Evolutionary conservation across 2,888 invertebrate genomes (phyloP), one percentile per base, ranked within the genome.

Genomic region (Gymnoscelis rufifasciata): DNA sequence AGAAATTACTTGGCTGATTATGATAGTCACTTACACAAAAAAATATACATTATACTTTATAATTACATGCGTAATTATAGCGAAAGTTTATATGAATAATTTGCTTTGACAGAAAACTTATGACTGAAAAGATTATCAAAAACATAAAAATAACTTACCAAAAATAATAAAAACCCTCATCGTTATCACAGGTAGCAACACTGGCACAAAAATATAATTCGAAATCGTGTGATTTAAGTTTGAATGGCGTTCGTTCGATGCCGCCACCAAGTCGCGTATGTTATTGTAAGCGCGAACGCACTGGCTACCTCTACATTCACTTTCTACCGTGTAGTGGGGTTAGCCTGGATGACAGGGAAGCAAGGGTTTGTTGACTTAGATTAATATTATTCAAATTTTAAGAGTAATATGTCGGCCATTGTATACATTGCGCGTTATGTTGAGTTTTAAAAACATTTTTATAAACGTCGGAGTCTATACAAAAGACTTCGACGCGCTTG

Each of bases 261-360:
- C 69, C 63, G 70, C 74, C 81, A 78, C 77, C 73, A 60, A 59
- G 57, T 70, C 86, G 86, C 86, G 78, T 87, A 68, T 87, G 83
- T 67, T 62, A 61, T 53, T 49, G 62, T 69, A 57, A 68, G 70
- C 71, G 65, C 66, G 56, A 54, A 66, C 64, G 61, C 57, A 53
- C 59, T 54, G 47, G 56, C 53, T 54, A 51, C 67, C 69, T 67
- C 68, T 67, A 77, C 87, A 68, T 86, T 88, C 87, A 87, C 87
- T 88, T 88, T 88, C 87, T 83, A 83, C 15, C 11, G n/a, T 12
- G 67, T 82, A 70, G 86, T 75, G 83, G 83, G 83, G 84, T 65
- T 66, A 64, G 64, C 64, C 69, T 65, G 78, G 75, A 76, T 61
- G 60, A 71, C 58, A 68, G 77, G 84, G 78, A 83, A 83, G 69